These are phyloP conservation scores for Tryphoninae sp. DNA, from an alignment of 2,888 invertebrate species.

Conservation along the genomic window DNA sequence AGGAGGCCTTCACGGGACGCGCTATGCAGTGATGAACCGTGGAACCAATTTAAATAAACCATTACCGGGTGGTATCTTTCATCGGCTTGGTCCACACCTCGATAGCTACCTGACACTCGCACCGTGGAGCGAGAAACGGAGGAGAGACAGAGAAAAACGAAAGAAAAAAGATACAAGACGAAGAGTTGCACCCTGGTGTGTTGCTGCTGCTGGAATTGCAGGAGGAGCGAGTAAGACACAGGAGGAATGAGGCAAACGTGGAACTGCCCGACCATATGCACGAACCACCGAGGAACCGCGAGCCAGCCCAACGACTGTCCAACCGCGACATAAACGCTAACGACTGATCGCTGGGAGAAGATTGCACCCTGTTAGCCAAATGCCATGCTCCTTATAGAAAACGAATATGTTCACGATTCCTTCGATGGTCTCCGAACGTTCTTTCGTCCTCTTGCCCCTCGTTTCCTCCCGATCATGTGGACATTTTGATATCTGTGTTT, in stretches of 20 bases:
- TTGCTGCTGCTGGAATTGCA: conserved; percentile 53
- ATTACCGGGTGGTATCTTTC: conserved; percentile 76
- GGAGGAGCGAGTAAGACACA: conserved; percentile 40
- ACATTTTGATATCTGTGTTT: conserved; percentile 57
- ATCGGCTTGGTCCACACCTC: conserved; percentile 73
- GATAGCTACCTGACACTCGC: conserved; percentile 71
- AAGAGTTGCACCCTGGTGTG: conserved; percentile 31
- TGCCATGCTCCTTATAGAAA: conserved; percentile 74
- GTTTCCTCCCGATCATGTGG: conserved; percentile 7
- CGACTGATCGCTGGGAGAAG: conserved; percentile 73
- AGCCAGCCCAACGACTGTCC: conserved; percentile 61
- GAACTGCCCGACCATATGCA: conserved; percentile 54
- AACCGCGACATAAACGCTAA: conserved; percentile 73
- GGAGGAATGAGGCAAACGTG: conserved; percentile 33
- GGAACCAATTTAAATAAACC: conserved; percentile 76
- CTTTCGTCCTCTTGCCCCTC: conserved; percentile 24
- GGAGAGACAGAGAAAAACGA: conserved; percentile 18
- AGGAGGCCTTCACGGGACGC: conserved; percentile 43
- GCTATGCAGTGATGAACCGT: conserved; percentile 55
- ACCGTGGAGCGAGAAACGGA: conserved; percentile 38
- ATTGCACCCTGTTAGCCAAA: conserved; percentile 75
- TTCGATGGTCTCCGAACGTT: conserved; percentile 63
- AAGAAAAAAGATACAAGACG: conserved; percentile 12
- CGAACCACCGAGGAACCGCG: conserved; percentile 48
- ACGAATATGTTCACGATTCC: conserved; percentile 73